Percentiles rank a stretch among this genome's conserved stretches.
Conservation (phyloP, 2,797 vertebrate genomes). For the Sebastes nivosus region DNA sequence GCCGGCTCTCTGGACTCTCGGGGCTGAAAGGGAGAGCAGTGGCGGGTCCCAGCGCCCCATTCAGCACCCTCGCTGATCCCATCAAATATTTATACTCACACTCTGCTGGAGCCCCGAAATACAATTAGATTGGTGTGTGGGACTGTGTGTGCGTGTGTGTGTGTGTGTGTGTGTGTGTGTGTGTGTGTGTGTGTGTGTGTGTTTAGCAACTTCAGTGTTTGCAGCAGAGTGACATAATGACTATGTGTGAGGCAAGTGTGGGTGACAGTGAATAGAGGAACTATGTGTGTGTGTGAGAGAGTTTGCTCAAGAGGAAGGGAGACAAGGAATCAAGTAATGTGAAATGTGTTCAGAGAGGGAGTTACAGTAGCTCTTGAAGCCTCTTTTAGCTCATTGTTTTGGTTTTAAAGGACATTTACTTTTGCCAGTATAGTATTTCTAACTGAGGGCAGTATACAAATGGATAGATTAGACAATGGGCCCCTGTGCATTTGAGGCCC, state of each 20-base stretch:
- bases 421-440: too few species aligned
- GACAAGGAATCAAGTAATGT: background rate
- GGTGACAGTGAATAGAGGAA: background rate
- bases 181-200: conserved; percentile 11
- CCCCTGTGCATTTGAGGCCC: too few species aligned
- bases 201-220: conserved; percentile 9
- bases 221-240: background rate
- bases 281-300: background rate
- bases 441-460: background rate
- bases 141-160: background rate
- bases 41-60: conserved; percentile 20
- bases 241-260: background rate
- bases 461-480: background rate
- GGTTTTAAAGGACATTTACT: background rate
- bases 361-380: background rate
- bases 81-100: conserved; percentile 71
- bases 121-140: conserved; percentile 38
- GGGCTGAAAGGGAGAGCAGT: conserved; percentile 19
- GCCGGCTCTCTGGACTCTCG: conserved; percentile 1
- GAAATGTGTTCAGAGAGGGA: background rate
- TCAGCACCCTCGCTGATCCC: conserved; percentile 23
- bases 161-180: conserved; percentile 13
- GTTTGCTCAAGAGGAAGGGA: background rate
- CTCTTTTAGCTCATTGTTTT: background rate
- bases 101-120: conserved; percentile 41